A percentile compares a stretch with the other conserved stretches of the same genome.
These are phyloP conservation scores for Lydus trimaculatus DNA, from an alignment of 2,888 invertebrate genomes.

Conservation along the genomic window DNA sequence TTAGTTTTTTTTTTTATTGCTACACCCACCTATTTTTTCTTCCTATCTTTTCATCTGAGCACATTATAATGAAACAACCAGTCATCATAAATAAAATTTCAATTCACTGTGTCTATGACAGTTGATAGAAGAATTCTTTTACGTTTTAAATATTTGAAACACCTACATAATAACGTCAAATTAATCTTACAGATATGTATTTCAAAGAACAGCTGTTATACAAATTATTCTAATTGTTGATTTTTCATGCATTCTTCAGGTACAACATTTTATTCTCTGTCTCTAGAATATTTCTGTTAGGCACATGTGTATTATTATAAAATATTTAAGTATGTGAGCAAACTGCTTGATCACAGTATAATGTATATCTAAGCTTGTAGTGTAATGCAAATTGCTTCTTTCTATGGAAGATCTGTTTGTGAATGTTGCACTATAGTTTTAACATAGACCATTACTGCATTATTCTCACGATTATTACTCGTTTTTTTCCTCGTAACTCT, in stretches of 20 bases:
- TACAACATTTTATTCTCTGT: too few relatives aligned
- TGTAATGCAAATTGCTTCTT: too few relatives aligned
- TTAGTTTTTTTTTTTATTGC: background rate
- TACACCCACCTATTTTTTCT: background rate
- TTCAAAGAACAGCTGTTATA: background rate
- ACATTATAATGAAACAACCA: background rate
- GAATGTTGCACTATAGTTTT: too few relatives aligned
- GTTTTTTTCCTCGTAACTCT: too few relatives aligned
- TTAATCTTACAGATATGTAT: constrained; percentile 1
- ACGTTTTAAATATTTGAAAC: background rate
- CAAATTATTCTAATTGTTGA: background rate
- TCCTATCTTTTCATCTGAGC: background rate
- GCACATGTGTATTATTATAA: too few relatives aligned
- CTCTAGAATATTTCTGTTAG: too few relatives aligned
- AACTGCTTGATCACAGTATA: too few relatives aligned
- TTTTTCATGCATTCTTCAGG: background rate
- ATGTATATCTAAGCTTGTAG: too few relatives aligned
- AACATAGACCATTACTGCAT: too few relatives aligned
- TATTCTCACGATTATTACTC: too few relatives aligned
- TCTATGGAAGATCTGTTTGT: too few relatives aligned
- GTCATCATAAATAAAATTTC: background rate
- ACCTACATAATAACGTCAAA: background rate
- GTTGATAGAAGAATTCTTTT: background rate
- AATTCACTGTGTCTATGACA: background rate
- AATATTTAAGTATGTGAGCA: too few relatives aligned